Evolutionary conservation across 2,888 invertebrate species (phyloP).

Genomic region (Phengaris alcon): DNA sequence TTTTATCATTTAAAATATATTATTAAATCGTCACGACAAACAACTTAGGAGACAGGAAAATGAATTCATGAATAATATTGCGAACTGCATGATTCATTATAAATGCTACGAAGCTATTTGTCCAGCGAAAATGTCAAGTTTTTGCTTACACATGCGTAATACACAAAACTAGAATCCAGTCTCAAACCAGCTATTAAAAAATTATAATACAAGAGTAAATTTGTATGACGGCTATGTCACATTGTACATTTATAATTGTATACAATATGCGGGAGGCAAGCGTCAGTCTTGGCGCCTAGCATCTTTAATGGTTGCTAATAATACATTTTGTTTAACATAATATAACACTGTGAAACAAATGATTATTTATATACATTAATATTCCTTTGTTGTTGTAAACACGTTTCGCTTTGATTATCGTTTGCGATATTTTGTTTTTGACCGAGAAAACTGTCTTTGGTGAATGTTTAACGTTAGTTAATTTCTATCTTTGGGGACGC

Average conservation of each 20-base stretch:
- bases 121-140: too few species aligned
- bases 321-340: slow-evolving; percentile 49
- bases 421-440: slow-evolving; percentile 12
- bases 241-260: slow-evolving; percentile 10
- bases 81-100: too few species aligned
- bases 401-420: slow-evolving; percentile 19
- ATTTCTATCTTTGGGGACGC: neutral
- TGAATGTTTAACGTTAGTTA: neutral
- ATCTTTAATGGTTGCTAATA: slow-evolving; percentile 50
- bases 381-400: slow-evolving; percentile 27
- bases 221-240: slow-evolving; percentile 7
- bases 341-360: slow-evolving; percentile 46
- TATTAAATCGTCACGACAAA: neutral
- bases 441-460: neutral
- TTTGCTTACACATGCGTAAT: too few species aligned
- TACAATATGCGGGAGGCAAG: slow-evolving; percentile 38
- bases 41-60: neutral
- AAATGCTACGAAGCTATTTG: too few species aligned
- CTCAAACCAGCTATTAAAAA: neutral
- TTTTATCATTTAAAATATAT: neutral
- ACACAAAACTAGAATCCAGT: too few species aligned
- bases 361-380: slow-evolving; percentile 34
- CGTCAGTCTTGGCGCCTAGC: slow-evolving; percentile 46
- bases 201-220: slow-evolving; percentile 12
- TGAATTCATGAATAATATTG: neutral